Evolutionary conservation across 2,888 invertebrate species (phyloP).

Genomic region (Chymomyza amoena): DNA sequence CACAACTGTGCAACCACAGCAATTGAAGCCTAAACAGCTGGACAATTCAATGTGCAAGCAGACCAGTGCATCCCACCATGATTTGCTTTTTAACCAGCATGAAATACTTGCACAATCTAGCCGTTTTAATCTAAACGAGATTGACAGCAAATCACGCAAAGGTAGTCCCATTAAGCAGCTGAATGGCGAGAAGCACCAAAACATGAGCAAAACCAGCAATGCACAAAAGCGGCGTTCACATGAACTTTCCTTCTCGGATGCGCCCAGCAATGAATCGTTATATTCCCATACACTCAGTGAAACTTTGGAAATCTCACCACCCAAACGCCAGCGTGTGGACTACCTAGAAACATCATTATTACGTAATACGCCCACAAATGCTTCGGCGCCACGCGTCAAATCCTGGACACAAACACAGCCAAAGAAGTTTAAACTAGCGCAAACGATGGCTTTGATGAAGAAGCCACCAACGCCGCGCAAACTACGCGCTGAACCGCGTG

Average conservation of each 20-base stretch:
- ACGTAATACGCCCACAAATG: conserved; percentile 42
- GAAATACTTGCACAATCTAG: conserved; percentile 79
- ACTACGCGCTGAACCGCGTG: conserved; percentile 49
- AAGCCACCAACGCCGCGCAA: conserved; percentile 71
- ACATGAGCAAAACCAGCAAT: neutral
- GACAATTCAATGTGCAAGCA: conserved; percentile 62
- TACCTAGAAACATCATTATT: conserved; percentile 20
- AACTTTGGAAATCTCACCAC: conserved; percentile 70
- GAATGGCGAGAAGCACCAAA: neutral
- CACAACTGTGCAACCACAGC: conserved; percentile 2
- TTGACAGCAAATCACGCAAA: conserved; percentile 54
- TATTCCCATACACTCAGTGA: conserved; percentile 20
- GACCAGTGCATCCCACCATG: conserved; percentile 63
- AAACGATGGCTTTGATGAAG: conserved; percentile 64
- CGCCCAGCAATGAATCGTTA: conserved; percentile 57
- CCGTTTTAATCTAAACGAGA: conserved; percentile 77
- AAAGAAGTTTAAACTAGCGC: conserved; percentile 66
- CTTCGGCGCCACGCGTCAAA: conserved; percentile 45
- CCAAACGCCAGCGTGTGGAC: conserved; percentile 74
- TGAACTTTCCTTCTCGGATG: conserved; percentile 63
- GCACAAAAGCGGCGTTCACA: conserved; percentile 57
- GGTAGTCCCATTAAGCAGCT: conserved; percentile 35
- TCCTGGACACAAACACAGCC: conserved; percentile 66
- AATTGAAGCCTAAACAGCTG: conserved; percentile 21
- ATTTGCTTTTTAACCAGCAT: conserved; percentile 75